Percentiles rank a stretch among this genome's conserved stretches.
These are phyloP conservation scores for Sebastes iracundus DNA, from an alignment of 2,797 vertebrate species.

Conservation along the genomic window DNA sequence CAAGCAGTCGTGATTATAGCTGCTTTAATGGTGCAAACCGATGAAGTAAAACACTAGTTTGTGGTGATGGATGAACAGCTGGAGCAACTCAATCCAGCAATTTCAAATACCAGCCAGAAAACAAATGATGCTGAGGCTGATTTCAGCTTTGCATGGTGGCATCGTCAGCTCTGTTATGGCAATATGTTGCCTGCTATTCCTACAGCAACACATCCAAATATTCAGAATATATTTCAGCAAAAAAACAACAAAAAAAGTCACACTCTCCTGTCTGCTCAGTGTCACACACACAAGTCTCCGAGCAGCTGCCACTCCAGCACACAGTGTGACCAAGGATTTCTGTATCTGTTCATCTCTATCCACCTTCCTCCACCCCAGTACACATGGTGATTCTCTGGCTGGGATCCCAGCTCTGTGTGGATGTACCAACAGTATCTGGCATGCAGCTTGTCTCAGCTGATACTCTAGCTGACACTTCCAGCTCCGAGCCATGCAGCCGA, in stretches of 20 bases:
- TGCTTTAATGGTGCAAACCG: background rate
- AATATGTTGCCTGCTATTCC: constrained; percentile 1
- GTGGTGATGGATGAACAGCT: background rate
- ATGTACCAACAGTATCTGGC: constrained; percentile 55
- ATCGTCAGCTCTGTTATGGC: background rate
- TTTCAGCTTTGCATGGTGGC: background rate
- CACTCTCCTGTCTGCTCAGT: background rate
- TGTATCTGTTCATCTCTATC: constrained; percentile 55
- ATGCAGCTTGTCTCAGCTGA: constrained; percentile 38
- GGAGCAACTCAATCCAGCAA: background rate
- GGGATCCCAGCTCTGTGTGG: constrained; percentile 35
- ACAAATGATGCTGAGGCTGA: background rate
- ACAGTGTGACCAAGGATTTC: constrained; percentile 37
- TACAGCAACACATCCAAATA: constrained; percentile 19
- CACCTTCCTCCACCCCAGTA: constrained; percentile 26
- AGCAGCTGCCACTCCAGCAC: constrained; percentile 42
- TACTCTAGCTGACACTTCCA: constrained; percentile 36
- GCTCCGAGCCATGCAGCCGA: constrained; percentile 15
- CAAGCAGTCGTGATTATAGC: background rate
- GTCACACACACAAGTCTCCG: constrained; percentile 28
- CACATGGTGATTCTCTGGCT: constrained; percentile 59
- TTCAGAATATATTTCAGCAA: background rate
- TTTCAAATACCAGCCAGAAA: background rate
- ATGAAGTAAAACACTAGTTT: background rate
- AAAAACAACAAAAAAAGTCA: background rate